These are phyloP conservation scores for Dendrocincla fuliginosa DNA, from an alignment of 2,797 vertebrate species.

Conservation along the genomic window DNA sequence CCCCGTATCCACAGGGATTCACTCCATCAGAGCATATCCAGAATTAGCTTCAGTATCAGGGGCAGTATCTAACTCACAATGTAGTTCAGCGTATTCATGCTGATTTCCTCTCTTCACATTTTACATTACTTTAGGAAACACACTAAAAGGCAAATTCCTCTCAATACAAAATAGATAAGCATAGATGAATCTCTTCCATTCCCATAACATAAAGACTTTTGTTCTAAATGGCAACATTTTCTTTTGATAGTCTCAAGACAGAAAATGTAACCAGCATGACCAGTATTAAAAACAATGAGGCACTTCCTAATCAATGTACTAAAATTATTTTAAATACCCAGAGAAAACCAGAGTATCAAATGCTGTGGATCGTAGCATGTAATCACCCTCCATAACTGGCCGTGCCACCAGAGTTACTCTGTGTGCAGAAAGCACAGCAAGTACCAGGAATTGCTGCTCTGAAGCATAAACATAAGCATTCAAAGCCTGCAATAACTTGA, in stretches of 20 bases:
- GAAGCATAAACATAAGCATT: accelerated
- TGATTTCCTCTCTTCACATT: not conserved
- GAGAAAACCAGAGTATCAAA: not conserved
- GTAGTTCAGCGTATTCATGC: not conserved
- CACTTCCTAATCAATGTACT: not conserved
- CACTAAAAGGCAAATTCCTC: not conserved
- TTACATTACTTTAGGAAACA: not conserved
- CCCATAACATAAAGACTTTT: not conserved
- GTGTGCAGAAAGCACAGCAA: not conserved
- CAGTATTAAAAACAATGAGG: not conserved
- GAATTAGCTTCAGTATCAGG: not conserved
- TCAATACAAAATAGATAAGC: not conserved
- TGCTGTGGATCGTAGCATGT: not conserved
- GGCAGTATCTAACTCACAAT: not conserved
- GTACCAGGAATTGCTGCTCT: not conserved
- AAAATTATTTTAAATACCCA: not conserved
- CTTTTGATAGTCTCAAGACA: not conserved
- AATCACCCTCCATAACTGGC: not conserved
- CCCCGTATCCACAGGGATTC: not conserved
- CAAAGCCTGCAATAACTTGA: not conserved
- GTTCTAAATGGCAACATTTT: not conserved
- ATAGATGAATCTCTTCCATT: not conserved
- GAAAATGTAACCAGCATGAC: not conserved
- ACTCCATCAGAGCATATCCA: accelerated
- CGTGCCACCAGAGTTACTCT: accelerated